A percentile compares a stretch with the other conserved stretches of the same genome.
phyloP scores from a whole-genome alignment of 2,888 invertebrate genomes.

The Sturmia bella region DNA sequence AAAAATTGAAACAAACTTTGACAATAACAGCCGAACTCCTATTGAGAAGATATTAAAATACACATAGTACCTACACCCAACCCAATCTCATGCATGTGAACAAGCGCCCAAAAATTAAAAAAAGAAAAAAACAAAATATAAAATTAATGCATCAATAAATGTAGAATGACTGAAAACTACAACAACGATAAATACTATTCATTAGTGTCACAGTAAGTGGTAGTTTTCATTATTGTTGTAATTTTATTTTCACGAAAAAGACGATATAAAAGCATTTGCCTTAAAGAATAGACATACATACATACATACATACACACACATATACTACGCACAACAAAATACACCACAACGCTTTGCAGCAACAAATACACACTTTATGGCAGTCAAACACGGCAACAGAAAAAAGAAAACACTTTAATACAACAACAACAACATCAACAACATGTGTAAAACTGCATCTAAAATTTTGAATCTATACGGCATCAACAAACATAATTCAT shows the following conservation, averaged over 20 bases:
- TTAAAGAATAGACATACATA: constrained; percentile 2
- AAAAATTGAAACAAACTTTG: neutral
- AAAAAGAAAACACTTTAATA: neutral
- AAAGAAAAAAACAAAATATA: neutral
- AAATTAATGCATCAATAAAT: constrained; percentile 45
- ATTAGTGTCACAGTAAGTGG: constrained; percentile 62
- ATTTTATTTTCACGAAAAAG: constrained; percentile 20
- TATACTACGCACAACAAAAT: constrained; percentile 4
- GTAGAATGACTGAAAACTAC: constrained; percentile 17
- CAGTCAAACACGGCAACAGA: neutral
- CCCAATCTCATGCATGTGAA: neutral
- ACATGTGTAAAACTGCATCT: too few relatives aligned
- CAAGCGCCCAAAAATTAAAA: neutral
- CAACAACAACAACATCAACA: neutral
- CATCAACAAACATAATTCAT: too few relatives aligned
- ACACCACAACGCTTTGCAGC: constrained; percentile 43
- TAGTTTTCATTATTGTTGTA: constrained; percentile 29
- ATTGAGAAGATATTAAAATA: constrained; percentile 9
- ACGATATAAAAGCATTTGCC: constrained; percentile 7
- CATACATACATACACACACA: neutral
- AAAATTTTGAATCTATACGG: too few relatives aligned
- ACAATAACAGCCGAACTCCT: constrained; percentile 16
- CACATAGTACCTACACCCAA: neutral
- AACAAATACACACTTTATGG: neutral
- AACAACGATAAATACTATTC: constrained; percentile 40